Percentiles rank a stretch among this genome's conserved stretches.
Conservation (phyloP, 2,113 vertebrate genomes). For the Martes martes region DNA sequence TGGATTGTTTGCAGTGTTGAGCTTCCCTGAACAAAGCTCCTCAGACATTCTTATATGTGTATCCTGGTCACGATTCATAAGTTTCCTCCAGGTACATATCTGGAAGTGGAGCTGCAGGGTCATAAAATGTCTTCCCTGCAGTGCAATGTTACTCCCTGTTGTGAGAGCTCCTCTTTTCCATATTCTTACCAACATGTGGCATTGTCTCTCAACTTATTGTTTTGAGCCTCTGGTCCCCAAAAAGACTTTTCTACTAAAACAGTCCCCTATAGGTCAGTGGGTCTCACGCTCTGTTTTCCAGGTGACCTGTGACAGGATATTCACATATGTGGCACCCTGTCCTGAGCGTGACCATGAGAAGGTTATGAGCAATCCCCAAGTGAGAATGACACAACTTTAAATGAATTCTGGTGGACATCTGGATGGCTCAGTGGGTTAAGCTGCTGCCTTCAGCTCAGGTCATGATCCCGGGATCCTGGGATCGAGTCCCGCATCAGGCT, state of each 20-base stretch:
- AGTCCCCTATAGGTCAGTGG: neutral
- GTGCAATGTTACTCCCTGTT: neutral
- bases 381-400: neutral
- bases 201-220: neutral
- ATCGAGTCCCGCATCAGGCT: no score
- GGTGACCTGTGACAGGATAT: neutral
- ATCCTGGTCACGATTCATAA: neutral
- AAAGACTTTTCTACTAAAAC: neutral
- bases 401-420: neutral
- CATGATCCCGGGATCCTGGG: no score
- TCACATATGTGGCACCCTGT: neutral
- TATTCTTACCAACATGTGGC: neutral
- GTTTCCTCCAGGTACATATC: neutral
- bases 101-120: neutral
- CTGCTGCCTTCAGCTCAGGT: no score
- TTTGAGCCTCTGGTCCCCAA: neutral
- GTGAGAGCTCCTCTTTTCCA: neutral
- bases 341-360: neutral
- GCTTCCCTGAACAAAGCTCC: neutral
- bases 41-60: neutral
- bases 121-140: neutral
- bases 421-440: no score
- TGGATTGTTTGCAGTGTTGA: neutral
- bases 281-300: neutral
- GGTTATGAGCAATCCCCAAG: neutral